Evolutionary conservation across 1,140 invertebrate genomes (phyloP).

Genomic region (Cylas formicarius): DNA sequence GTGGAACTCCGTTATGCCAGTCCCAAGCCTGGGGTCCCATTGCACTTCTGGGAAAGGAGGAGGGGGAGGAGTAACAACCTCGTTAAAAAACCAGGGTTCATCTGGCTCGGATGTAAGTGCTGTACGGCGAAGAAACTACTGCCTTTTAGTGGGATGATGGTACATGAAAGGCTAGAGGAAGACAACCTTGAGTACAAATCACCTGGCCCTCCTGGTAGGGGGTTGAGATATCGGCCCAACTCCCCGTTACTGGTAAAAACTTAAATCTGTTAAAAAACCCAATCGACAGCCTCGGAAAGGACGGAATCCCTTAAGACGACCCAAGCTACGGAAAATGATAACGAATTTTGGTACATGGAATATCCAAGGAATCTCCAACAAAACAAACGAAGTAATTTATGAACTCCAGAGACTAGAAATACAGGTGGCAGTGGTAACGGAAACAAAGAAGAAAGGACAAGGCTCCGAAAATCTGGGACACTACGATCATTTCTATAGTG

Average conservation of each 20-base stretch:
- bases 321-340: constrained; percentile 9
- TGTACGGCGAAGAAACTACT: not conserved
- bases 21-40: too few species aligned
- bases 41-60: too few species aligned
- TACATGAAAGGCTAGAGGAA: constrained; percentile 7
- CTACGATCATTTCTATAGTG: constrained; percentile 15
- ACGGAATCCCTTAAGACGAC: too few species aligned
- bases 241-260: not conserved
- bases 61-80: too few species aligned
- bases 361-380: constrained; percentile 2
- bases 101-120: constrained; percentile 3
- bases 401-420: not conserved
- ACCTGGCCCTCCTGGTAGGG: too few species aligned
- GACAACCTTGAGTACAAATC: constrained; percentile 2
- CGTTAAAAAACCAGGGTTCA: too few species aligned
- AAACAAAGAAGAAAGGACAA: constrained; percentile 12
- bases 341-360: constrained; percentile 8
- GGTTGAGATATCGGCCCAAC: constrained; percentile 1
- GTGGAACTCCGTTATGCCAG: too few species aligned
- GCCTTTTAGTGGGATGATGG: constrained; percentile 1
- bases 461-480: constrained; percentile 12
- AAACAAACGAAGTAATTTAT: constrained; percentile 2
- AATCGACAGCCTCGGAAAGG: not conserved
- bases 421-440: constrained; percentile 1
- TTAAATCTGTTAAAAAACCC: constrained; percentile 4